Evolutionary conservation across 2,113 vertebrate species (phyloP).

Genomic region (Chloroceryle aenea): DNA sequence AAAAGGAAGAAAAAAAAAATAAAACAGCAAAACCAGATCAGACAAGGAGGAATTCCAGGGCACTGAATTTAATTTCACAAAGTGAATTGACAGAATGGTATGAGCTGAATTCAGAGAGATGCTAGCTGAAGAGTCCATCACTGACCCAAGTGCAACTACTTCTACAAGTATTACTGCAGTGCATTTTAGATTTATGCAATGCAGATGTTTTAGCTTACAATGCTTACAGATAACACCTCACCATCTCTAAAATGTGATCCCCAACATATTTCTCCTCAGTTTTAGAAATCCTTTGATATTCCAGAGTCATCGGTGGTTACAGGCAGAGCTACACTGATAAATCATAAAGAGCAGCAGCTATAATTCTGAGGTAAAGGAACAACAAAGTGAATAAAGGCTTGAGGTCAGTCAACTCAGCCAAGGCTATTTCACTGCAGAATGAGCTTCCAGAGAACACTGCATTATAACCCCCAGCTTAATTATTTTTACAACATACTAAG

Average conservation of each 20-base stretch:
- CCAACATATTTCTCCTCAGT: not conserved
- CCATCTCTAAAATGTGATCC: not conserved
- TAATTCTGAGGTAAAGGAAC: not conserved
- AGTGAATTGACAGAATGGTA: not conserved
- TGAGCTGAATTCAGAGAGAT: not conserved
- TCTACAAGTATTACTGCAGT: not conserved
- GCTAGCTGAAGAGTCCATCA: not conserved
- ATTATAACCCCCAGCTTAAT: not conserved
- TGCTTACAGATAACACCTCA: not conserved
- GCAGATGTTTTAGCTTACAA: not conserved
- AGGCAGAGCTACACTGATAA: not conserved
- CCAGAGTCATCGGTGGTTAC: not conserved
- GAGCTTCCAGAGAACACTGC: not conserved
- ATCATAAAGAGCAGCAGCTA: not conserved
- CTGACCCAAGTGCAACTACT: not conserved
- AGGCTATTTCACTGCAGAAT: not conserved
- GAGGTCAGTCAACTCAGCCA: not conserved
- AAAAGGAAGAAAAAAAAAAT: no score
- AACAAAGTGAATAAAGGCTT: not conserved
- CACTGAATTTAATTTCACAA: not conserved
- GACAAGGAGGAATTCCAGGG: not conserved
- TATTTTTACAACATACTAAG: not conserved
- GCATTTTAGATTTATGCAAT: not conserved
- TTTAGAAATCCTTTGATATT: slow-evolving; percentile 10
- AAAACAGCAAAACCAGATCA: not conserved